Base-by-base conservation (phyloP, 1,140 invertebrate species). In the Tetramorium simillimum region DNA sequence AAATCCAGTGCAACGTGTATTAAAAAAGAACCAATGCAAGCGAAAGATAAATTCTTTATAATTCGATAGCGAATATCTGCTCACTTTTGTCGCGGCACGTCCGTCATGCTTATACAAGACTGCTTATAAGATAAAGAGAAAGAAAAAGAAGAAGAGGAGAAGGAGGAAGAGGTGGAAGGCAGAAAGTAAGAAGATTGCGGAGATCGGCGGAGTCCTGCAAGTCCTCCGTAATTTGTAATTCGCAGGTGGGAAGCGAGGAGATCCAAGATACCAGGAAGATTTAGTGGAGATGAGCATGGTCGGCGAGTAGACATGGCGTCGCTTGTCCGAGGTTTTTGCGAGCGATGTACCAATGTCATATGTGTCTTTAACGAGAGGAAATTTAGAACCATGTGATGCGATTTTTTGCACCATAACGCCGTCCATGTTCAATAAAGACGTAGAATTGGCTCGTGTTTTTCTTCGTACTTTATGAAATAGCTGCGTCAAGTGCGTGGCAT, bases 221-320 rank as follows among this genome's bases (percentile, higher is more conserved):
- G 91, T 92, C 77, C 77, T 93, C 93, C 85, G 93, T 93, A 94
- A 94, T 94, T 94, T 94, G 93, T 94, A 93, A 94, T 93, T 93
- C 92, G 92, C 93, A 94, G 93, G 93, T 94, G 93, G 92, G 92
- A 93, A 94, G 91, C 93, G 90, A 90, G 91, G 90, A 93, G 93
- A 94, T 94, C 90, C 89, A 86, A 94, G 93, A 94, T 94, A 94
- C 89, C 90, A 89, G 89, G 49, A 88, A 94, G 93, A 93, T 93
- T 93, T 94, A 93, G 92, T 91, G 89, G 89, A 87, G 92, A 91
- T 92, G 86, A 88, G 60, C 72, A 76, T 86, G 63, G 85, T 63
- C 69, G 90, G 65, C 40, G 76, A 89, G 81, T 75, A 87, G 88
- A 85, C 89, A 90, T 33, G 89, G 72, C 81, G 86, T 90, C 69